Percentiles rank a stretch among this genome's conserved stretches.
Conservation (phyloP, 2,797 vertebrate genomes). For the Coregonus sp. region DNA sequence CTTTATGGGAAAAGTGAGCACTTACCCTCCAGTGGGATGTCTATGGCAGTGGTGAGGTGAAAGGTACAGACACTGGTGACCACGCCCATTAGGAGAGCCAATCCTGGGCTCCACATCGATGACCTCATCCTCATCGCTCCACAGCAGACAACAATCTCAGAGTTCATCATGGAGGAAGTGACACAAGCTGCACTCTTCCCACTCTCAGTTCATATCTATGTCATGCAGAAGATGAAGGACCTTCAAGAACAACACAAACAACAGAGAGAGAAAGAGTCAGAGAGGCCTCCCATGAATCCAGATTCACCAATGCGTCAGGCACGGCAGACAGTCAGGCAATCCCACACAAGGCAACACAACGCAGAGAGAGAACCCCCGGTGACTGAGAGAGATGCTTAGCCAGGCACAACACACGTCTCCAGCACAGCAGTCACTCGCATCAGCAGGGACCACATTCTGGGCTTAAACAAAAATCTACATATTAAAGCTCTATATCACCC, state of each 20-base stretch:
- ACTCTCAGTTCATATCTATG: slow-evolving; percentile 74
- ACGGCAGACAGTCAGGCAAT: slow-evolving; percentile 44
- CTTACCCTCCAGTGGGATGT: slow-evolving; percentile 81
- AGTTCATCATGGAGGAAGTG: slow-evolving; percentile 50
- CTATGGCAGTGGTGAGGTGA: slow-evolving; percentile 52
- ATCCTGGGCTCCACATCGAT: slow-evolving; percentile 49
- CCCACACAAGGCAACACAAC: slow-evolving; percentile 42
- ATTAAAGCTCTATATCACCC: slow-evolving; percentile 58
- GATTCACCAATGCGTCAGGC: slow-evolving; percentile 49
- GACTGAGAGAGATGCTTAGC: slow-evolving; percentile 51
- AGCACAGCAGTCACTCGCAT: slow-evolving; percentile 45
- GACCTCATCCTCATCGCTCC: slow-evolving; percentile 63
- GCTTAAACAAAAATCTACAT: slow-evolving; percentile 55
- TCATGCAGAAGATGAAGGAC: slow-evolving; percentile 49
- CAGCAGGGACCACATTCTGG: slow-evolving; percentile 40
- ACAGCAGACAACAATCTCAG: slow-evolving; percentile 33
- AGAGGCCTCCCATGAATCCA: slow-evolving; percentile 28
- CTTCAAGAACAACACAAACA: slow-evolving; percentile 53
- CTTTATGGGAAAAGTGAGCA: slow-evolving; percentile 1
- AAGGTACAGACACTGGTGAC: slow-evolving; percentile 65
- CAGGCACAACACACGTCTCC: slow-evolving; percentile 49
- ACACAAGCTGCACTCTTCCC: slow-evolving; percentile 35
- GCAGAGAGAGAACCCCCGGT: slow-evolving; percentile 47
- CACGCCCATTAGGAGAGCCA: slow-evolving; percentile 46
- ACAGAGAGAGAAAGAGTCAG: slow-evolving; percentile 38